phyloP scores from a whole-genome alignment of 1,140 invertebrate genomes.

The Drosophila bocqueti region DNA sequence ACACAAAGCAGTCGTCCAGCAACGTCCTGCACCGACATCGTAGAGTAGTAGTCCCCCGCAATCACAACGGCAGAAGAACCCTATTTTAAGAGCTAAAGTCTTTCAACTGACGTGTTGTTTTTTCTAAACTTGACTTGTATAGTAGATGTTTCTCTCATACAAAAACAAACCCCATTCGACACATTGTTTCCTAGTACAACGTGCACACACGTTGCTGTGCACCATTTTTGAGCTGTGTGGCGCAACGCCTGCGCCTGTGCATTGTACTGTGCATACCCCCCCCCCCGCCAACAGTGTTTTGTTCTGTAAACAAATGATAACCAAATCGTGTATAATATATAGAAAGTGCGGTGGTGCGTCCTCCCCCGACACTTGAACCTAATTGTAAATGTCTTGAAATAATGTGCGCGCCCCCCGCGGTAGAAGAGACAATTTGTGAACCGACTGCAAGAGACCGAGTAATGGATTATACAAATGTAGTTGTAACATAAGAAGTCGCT shows the following conservation, averaged over 20 bases:
- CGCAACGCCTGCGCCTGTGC: slow-evolving; percentile 47
- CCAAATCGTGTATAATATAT: slow-evolving; percentile 78
- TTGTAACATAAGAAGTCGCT: slow-evolving; percentile 69
- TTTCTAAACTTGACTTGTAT: slow-evolving; percentile 76
- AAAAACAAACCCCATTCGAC: slow-evolving; percentile 52
- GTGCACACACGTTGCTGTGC: slow-evolving; percentile 52
- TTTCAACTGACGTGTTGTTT: slow-evolving; percentile 41
- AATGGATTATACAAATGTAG: slow-evolving; percentile 63
- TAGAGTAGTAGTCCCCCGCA: slow-evolving; percentile 46
- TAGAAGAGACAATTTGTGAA: slow-evolving; percentile 33
- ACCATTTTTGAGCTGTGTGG: slow-evolving; percentile 57
- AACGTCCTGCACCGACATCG: slow-evolving; percentile 42
- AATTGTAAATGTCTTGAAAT: slow-evolving; percentile 64
- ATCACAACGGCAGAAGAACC: slow-evolving; percentile 33
- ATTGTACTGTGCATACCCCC: slow-evolving; percentile 40
- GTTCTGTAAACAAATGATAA: slow-evolving; percentile 73
- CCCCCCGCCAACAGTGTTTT: slow-evolving; percentile 65
- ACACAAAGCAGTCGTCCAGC: slow-evolving; percentile 53
- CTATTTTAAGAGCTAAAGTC: slow-evolving; percentile 71
- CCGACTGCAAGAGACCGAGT: slow-evolving; percentile 60
- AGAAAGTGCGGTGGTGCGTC: slow-evolving; percentile 46
- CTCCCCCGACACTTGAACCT: slow-evolving; percentile 36
- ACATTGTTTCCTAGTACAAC: slow-evolving; percentile 37
- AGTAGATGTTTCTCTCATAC: slow-evolving; percentile 62
- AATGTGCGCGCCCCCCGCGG: slow-evolving; percentile 49